Evolutionary conservation across 2,113 vertebrate species (phyloP), one percentile per base, ranked within the genome.

Genomic region (Uria aalge): DNA sequence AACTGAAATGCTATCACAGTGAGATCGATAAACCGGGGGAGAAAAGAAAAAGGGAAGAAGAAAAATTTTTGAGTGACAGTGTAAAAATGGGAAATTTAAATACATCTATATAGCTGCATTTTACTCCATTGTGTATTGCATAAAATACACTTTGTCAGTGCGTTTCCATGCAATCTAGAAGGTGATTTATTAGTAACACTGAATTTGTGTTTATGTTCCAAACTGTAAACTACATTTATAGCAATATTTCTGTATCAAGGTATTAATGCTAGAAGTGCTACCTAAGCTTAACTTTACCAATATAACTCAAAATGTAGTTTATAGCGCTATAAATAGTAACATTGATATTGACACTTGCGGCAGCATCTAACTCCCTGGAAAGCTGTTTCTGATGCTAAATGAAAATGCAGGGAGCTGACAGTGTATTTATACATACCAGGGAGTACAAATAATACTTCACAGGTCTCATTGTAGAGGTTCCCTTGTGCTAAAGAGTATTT

Each of bases 31-130:
- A 97, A 86, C 95, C 97, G 83, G 24, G 5, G 15, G 7, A 4
- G 5, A 11, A 7, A 50, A 36, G 57, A 87, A 94, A 91, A 97
- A 79, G 52, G 15, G 62, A 94, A 92, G 96, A 97, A 96, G 88
- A 88, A 96, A 97, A 97, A 96, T 96, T 97, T 97, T 98, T 98
- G 97, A 98, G 97, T 98, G 98, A 97, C 98, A 98, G 98, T 94
- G 97, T 98, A 97, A 98, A 98, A 98, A 98, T 96, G 94, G 97
- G 96, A 97, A 97, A 95, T 97, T 97, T 98, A 98, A 98, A 98
- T 98, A 97, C 96, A 92, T 98, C 96, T 97, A 63, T 97, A 92
- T 96, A 0, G 0, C 93, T 96, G 88, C 95, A 96, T 97, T 98
- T 97, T 97, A 80, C 85, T 97, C 90, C 86, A 24, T 94, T 96